Conservation (phyloP, 2,888 invertebrate genomes). For the Diaperis boleti region DNA sequence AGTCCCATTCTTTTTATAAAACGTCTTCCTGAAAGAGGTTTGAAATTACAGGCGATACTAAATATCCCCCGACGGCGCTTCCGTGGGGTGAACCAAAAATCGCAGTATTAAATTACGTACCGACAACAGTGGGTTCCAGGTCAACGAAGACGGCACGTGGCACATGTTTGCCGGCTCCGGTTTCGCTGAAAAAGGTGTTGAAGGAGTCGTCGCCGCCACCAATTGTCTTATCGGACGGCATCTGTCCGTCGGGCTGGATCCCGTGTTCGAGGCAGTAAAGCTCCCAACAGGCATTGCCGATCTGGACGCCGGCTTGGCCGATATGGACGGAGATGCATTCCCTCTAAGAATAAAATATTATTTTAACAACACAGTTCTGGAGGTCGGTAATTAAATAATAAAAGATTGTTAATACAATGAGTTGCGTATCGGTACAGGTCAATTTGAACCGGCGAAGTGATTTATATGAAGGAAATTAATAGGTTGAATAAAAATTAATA, state of each 20-base stretch:
- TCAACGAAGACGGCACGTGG: constrained; percentile 92
- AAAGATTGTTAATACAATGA: too few species aligned
- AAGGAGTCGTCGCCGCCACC: constrained; percentile 83
- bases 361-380: too few species aligned
- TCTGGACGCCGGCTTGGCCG: constrained; percentile 89
- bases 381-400: neutral
- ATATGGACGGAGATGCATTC: constrained; percentile 90
- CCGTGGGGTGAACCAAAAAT: neutral
- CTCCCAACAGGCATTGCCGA: constrained; percentile 91
- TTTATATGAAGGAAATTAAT: too few species aligned
- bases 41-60: constrained; percentile 13
- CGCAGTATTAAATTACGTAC: constrained; percentile 66
- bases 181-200: constrained; percentile 84
- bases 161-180: constrained; percentile 85
- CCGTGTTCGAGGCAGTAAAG: constrained; percentile 84
- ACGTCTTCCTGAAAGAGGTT: neutral
- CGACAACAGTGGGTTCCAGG: constrained; percentile 92
- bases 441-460: too few species aligned
- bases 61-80: too few species aligned
- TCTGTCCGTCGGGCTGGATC: constrained; percentile 87
- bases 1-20: neutral
- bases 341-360: constrained; percentile 73
- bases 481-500: too few species aligned
- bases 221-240: constrained; percentile 85
- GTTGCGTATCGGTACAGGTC: too few species aligned